Percentiles rank a stretch among this genome's conserved stretches.
Evolutionary conservation across 2,113 vertebrate genomes (phyloP).

Genomic region (Catharus minimus): DNA sequence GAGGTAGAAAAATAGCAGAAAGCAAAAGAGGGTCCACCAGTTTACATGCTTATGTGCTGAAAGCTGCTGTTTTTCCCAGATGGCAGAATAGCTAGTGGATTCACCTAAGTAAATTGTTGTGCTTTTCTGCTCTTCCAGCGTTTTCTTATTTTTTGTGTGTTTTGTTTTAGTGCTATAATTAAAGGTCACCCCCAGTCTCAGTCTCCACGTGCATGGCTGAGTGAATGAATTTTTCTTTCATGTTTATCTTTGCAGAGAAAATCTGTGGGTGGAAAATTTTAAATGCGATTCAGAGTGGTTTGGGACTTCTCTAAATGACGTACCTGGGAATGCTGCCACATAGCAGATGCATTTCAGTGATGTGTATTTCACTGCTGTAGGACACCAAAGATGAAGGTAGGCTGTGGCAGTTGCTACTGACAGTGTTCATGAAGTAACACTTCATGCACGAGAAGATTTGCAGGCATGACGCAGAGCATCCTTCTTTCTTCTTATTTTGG

Average conservation of each 20-base stretch:
- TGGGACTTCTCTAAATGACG: neutral
- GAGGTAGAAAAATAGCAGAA: neutral
- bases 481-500: neutral
- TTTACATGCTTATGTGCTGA: neutral
- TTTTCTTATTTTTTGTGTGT: neutral
- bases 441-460: neutral
- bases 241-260: neutral
- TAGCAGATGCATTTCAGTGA: neutral
- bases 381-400: neutral
- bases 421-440: neutral
- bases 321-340: neutral
- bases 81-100: neutral
- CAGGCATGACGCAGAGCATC: neutral
- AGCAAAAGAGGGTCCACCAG: neutral
- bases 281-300: neutral
- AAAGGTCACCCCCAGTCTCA: neutral
- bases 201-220: neutral
- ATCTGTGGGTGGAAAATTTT: neutral
- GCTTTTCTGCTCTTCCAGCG: neutral
- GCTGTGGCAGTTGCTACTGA: neutral
- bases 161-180: neutral
- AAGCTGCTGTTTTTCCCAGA: neutral
- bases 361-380: neutral
- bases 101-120: neutral
- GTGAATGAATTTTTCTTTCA: neutral